Conservation (phyloP, 2,888 invertebrate genomes). For the Scaptomyza reducta region DNA sequence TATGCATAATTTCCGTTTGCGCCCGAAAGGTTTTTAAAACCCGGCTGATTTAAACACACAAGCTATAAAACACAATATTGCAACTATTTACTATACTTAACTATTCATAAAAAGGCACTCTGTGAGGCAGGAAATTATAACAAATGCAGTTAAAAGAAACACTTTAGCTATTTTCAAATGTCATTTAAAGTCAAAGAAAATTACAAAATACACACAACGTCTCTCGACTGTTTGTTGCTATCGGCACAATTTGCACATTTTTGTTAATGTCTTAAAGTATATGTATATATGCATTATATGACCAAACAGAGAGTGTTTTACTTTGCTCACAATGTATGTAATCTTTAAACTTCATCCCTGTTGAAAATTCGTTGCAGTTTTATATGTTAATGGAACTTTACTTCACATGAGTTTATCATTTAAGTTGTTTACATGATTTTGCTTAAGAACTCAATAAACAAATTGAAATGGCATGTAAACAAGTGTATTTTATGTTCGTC, state of each 20-base stretch:
- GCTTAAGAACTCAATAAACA: not conserved
- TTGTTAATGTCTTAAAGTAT: constrained; percentile 18
- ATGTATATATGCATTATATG: not conserved
- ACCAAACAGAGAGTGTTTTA: not conserved
- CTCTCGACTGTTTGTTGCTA: constrained; percentile 17
- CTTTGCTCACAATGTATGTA: not conserved
- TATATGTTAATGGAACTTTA: not conserved
- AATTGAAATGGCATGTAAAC: constrained; percentile 1
- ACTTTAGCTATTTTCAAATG: constrained; percentile 5
- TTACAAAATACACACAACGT: constrained; percentile 9
- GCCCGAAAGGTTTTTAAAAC: not conserved
- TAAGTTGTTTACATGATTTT: not conserved
- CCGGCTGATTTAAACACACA: not conserved
- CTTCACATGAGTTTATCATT: not conserved
- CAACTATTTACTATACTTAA: not conserved
- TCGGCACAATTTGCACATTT: constrained; percentile 23
- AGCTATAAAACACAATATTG: not conserved
- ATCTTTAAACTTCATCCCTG: not conserved
- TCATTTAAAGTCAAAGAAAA: constrained; percentile 22
- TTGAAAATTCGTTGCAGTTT: not conserved
- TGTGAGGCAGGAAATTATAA: constrained; percentile 4
- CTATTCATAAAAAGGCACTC: not conserved
- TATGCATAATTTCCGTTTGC: constrained; percentile 28
- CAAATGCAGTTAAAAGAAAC: constrained; percentile 11
- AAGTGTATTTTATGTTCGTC: constrained; percentile 34